Evolutionary conservation across 2,113 vertebrate species (phyloP), one percentile per base, ranked within the genome.

Genomic region (Alosa alosa): DNA sequence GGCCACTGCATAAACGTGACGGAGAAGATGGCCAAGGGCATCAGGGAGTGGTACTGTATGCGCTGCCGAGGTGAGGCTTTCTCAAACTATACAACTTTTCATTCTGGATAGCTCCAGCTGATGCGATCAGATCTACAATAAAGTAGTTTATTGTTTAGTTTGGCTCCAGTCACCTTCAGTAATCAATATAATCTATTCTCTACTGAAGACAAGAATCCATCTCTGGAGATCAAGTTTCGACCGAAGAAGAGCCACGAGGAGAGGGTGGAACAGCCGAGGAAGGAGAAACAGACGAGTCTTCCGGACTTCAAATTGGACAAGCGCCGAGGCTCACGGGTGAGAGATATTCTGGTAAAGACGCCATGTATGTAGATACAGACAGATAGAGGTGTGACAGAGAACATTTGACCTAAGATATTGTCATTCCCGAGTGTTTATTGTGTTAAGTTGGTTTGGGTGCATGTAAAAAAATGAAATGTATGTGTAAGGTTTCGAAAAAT

Each of bases 1-100:
- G 97, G 97, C 64, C 94, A 97, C 92, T 98, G 97, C 90, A 98
- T 98, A 89, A 95, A 95, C 84, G 97, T 98, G 89, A 98, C 97
- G 0, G 97, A 98, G 95, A 98, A 98, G 93, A 96, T 96, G 93
- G 97, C 97, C 0, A 98, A 98, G 89, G 97, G 96, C 46, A 98
- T 98, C 84, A 93, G 96, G 60, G 96, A 97, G 88, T 98, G 97
- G 97, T 98, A 98, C 90, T 98, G 97, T 91, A 92, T 94, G 89
- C 95, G 94, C 82, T 98, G 97, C 91, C 95, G 94, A 93, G 95
- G 97, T 98, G 64, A 94, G 92, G 39, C 20, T 25, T 22, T 22
- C 60, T 22, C 20, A 64, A 44, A 55, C 2, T 17, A 55, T 55
- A 55, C 15, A 52, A 13, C 50, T 11, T 13, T 52, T 13, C 10